Conservation (phyloP, 2,888 invertebrate species). For the Philopedon plagiatum region DNA sequence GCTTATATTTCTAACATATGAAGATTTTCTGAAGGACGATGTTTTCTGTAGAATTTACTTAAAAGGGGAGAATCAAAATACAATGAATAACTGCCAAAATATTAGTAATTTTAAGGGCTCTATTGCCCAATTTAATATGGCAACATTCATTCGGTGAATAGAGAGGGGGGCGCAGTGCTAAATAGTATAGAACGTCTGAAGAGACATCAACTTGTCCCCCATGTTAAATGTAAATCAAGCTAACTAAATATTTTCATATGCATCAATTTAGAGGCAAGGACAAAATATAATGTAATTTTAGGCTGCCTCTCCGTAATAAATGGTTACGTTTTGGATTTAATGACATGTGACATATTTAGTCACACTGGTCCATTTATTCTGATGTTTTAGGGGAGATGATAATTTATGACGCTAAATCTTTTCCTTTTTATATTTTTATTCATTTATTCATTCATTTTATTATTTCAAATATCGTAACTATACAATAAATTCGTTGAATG, state of each 20-base stretch:
- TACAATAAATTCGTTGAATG: too few relatives aligned
- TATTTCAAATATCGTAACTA: too few relatives aligned
- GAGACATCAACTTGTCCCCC: constrained; percentile 46
- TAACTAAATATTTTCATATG: constrained; percentile 54
- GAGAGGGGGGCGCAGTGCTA: constrained; percentile 37
- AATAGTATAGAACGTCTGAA: constrained; percentile 50
- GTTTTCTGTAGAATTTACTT: too few relatives aligned
- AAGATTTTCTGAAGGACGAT: too few relatives aligned
- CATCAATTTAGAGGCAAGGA: constrained; percentile 50
- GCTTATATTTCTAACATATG: too few relatives aligned
- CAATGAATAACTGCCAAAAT: constrained; percentile 67
- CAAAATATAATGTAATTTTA: constrained; percentile 53
- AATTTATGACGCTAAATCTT: constrained; percentile 12
- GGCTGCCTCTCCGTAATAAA: constrained; percentile 52
- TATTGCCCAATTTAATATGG: constrained; percentile 63
- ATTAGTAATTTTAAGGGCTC: constrained; percentile 65
- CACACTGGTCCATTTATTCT: constrained; percentile 50
- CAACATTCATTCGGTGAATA: constrained; percentile 53
- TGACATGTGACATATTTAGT: constrained; percentile 53
- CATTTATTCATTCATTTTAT: neutral
- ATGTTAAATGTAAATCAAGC: constrained; percentile 51
- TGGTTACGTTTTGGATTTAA: constrained; percentile 53
- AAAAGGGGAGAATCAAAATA: neutral
- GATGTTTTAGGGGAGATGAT: constrained; percentile 34
- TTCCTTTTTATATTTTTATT: neutral